Base-by-base conservation (phyloP, 2,113 vertebrate genomes). In the Phaethon lepturus region DNA sequence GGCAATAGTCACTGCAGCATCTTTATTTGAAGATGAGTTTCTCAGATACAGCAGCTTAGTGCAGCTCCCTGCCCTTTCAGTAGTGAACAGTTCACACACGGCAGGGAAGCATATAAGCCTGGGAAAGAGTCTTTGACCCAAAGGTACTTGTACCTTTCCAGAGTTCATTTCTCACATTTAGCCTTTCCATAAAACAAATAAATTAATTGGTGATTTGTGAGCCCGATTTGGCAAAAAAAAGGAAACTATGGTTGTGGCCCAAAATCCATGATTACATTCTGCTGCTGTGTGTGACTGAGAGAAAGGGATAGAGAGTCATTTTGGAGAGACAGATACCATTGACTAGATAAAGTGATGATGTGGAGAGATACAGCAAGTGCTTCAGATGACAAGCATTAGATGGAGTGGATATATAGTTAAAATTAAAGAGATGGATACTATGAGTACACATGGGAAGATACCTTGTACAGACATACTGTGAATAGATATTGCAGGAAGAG, bases 391-490 rank as follows among this genome's bases (percentile, higher is more conserved):
- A 17, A 93, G 73, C n/a, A 24, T 66, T 62, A 91, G 68, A 58
- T 62, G 58, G 75, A 69, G 62, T 73, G 53, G 90, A 89, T 91
- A 73, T 93, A 91, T 60, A 78, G 86, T 5, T 91, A 90, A 94
- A 94, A 95, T 97, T 97, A 96, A 91, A 87, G 86, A 95, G 95
- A 96, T 89, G 82, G 92, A 95, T 97, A 82, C 78, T 42, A 3
- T 20, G n/a, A 76, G 73, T 55, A 90, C 92, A 84, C 94, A 63
- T 53, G 90, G 94, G 92, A 95, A 76, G 85, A 88, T 58, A 45
- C 40, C 52, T 95, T 59, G 86, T 80, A 87, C 91, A 92, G 90
- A 84, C 81, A 45, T 40, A 40, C 63, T 74, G 40, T 69, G 63
- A 29, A 60, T 86, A 94, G 88, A 94, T 74, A 93, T 38, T 88